Percentiles rank a stretch among this genome's conserved stretches.
phyloP scores from a whole-genome alignment of 2,888 invertebrate species.

The Zygothrica quintamaculata region DNA sequence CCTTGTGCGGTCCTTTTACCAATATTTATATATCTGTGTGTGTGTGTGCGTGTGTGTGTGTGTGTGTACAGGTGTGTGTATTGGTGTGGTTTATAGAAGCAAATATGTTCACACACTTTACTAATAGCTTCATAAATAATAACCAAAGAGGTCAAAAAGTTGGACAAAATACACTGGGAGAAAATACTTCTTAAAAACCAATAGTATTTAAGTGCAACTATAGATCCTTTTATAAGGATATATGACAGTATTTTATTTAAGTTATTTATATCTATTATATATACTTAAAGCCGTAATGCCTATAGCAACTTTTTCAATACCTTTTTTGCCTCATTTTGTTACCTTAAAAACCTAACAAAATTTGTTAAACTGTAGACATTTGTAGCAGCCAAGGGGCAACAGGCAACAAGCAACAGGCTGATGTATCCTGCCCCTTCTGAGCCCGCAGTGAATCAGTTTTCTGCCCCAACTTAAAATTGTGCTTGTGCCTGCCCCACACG shows the following conservation, averaged over 20 bases:
- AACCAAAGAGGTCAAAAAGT: constrained; percentile 78
- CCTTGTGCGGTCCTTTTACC: constrained; percentile 75
- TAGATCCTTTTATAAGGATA: no score
- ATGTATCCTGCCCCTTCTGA: constrained; percentile 29
- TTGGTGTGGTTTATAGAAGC: constrained; percentile 55
- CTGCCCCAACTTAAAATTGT: constrained; percentile 8
- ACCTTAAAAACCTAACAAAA: constrained; percentile 4
- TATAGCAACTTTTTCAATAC: no score
- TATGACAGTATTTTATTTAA: no score
- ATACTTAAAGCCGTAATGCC: no score
- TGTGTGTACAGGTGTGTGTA: constrained; percentile 12
- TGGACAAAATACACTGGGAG: constrained; percentile 49
- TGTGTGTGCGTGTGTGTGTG: constrained; percentile 19
- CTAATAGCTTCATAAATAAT: constrained; percentile 84
- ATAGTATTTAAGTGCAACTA: no score
- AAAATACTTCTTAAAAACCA: constrained; percentile 29
- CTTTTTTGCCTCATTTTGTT: no score
- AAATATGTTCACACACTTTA: constrained; percentile 78
- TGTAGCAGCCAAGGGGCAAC: constrained; percentile 24
- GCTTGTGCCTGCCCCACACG: constrained; percentile 60
- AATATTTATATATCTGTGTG: constrained; percentile 20
- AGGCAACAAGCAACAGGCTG: constrained; percentile 45
- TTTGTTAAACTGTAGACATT: constrained; percentile 52
- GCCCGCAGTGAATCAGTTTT: constrained; percentile 1
- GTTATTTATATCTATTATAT: no score